Evolutionary conservation across 1,140 invertebrate species (phyloP).

Genomic region (Pseudomyrmex sp.): DNA sequence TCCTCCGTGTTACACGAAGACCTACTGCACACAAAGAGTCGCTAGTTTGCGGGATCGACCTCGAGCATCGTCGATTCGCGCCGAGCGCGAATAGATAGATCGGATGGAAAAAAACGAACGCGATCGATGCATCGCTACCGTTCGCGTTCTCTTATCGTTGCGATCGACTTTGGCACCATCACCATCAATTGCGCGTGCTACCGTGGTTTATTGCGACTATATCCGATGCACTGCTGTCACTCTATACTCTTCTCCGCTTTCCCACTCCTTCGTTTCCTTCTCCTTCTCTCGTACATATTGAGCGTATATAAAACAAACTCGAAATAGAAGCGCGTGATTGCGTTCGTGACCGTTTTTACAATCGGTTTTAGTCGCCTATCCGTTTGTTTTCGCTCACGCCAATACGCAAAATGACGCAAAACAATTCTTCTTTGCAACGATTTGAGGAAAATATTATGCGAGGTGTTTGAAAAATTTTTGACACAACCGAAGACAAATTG

Average conservation of each 20-base stretch:
- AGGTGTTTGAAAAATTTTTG: too few relatives aligned
- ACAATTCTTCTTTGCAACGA: not conserved
- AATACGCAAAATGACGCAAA: not conserved
- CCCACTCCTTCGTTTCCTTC: not conserved
- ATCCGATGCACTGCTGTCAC: not conserved
- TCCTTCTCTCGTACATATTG: not conserved
- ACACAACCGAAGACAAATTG: too few relatives aligned
- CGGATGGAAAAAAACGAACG: not conserved
- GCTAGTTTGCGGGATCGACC: too few relatives aligned
- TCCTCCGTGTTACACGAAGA: too few relatives aligned
- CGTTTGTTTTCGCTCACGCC: not conserved
- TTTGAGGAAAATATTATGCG: too few relatives aligned
- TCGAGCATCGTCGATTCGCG: too few relatives aligned
- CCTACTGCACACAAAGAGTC: too few relatives aligned
- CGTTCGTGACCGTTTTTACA: not conserved
- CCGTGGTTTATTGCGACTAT: slow-evolving; percentile 17
- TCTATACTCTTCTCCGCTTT: not conserved
- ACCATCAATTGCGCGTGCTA: not conserved
- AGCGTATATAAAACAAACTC: slow-evolving; percentile 13
- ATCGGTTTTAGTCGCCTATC: not conserved
- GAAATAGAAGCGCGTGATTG: slow-evolving; percentile 39
- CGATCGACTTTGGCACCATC: slow-evolving; percentile 24
- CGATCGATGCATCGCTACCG: too few relatives aligned
- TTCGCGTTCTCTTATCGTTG: slow-evolving; percentile 17
- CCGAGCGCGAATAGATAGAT: slow-evolving; percentile 18